Evolutionary conservation across 2,888 invertebrate species (phyloP).

Genomic region (Cataglyphis albicans): DNA sequence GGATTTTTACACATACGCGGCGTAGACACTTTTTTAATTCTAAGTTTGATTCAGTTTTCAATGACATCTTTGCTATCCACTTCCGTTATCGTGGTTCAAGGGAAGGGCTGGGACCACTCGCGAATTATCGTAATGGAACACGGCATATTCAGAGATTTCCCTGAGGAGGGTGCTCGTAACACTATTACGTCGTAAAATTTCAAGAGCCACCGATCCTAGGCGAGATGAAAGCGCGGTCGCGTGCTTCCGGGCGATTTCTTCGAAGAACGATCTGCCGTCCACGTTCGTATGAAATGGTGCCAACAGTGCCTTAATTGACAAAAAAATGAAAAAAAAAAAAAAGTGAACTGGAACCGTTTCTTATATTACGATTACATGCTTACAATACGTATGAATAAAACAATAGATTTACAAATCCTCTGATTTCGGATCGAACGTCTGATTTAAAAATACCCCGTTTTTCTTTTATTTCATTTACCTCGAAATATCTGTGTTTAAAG

Average conservation of each 20-base stretch:
- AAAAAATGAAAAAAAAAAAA: neutral
- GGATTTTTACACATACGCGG: neutral
- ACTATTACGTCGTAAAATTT: conserved; percentile 76
- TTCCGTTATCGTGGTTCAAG: conserved; percentile 31
- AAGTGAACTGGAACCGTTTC: neutral
- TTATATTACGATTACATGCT: neutral
- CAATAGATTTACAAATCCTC: neutral
- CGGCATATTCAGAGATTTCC: conserved; percentile 77
- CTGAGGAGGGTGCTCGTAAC: conserved; percentile 75
- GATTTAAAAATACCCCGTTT: neutral
- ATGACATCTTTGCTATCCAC: conserved; percentile 40
- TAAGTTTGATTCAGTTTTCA: conserved; percentile 45
- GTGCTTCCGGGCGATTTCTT: conserved; percentile 26
- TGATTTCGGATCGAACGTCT: neutral
- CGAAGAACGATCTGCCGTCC: conserved; percentile 10
- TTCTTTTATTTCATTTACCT: neutral
- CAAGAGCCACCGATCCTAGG: conserved; percentile 61
- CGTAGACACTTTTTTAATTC: conserved; percentile 2
- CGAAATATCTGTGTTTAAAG: neutral
- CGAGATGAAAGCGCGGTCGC: conserved; percentile 40
- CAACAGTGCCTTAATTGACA: neutral
- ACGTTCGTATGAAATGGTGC: conserved; percentile 2
- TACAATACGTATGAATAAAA: neutral
- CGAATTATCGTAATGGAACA: conserved; percentile 69
- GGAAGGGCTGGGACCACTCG: conserved; percentile 48